Evolutionary conservation across 2,797 vertebrate species (phyloP), one percentile per base, ranked within the genome.

Genomic region (Poeciliopsis presidionis): DNA sequence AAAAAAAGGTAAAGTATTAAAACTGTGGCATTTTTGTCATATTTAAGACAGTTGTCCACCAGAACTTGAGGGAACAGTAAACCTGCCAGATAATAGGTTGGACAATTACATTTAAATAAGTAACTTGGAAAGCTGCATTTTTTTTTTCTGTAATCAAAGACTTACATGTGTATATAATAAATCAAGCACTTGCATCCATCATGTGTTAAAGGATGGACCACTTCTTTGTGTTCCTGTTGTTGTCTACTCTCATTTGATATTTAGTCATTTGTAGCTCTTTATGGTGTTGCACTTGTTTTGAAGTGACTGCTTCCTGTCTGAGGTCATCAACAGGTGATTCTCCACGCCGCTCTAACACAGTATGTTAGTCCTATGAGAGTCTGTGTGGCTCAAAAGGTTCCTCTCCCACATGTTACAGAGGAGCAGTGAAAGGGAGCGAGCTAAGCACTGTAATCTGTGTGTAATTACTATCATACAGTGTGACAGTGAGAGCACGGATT

Each of bases 391-490:
- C 12, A 16, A 28, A 18, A 16, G 43, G 28, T 71, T 71, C n/a
- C 43, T 71, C 67, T 43, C 39, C 39, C 36, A 74, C 53, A n/a
- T 43, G 73, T 18, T 57, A n/a, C 49, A 55, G 39, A 55, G 51
- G 25, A 41, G 28, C 49, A 5, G 1, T 39, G 49, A 55, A 55
- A 39, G 22, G 33, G 49, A 46, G 18, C 12, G 25, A 65, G 69
- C 47, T 33, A 28, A 76, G 71, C 77, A 46, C 71, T 80, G 6
- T 82, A 69, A 85, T 86, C 71, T 76, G 71, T 30, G 57, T 86
- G 65, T 89, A 82, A 85, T 82, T 84, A 74, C 71, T 73, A 43
- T 53, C 53, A 84, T 80, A 74, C 55, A 61, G 39, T 81, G 45
- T 70, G 74, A 78, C 72, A 59, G 73, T 25, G 67, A 46, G 43